A percentile compares a stretch with the other conserved stretches of the same genome.
phyloP scores from a whole-genome alignment of 2,797 vertebrate genomes.

The Syngnathus rostellatus region DNA sequence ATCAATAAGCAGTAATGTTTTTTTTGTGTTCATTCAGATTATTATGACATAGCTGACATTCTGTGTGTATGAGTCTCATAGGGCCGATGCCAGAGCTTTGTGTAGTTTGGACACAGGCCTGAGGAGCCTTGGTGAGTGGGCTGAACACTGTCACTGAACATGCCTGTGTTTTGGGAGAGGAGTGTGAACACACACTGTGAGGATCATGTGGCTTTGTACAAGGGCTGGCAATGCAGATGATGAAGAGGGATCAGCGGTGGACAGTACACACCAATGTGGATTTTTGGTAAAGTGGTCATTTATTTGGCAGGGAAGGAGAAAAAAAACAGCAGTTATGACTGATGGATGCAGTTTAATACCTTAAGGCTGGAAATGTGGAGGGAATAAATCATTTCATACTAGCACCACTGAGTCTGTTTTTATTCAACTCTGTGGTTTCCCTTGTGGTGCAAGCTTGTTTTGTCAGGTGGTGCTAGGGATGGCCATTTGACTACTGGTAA shows the following conservation, averaged over 20 bases:
- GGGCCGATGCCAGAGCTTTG: constrained; percentile 22
- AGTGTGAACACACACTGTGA: constrained; percentile 12
- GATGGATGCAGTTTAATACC: background rate
- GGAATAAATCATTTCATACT: background rate
- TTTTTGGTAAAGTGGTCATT: background rate
- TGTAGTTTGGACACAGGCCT: constrained; percentile 48
- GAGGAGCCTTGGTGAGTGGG: constrained; percentile 31
- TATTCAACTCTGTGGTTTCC: too few species aligned
- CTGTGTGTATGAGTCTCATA: constrained; percentile 39
- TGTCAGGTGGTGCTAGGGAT: too few species aligned
- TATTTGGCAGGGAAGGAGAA: background rate
- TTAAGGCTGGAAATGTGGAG: background rate
- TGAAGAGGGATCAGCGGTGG: background rate
- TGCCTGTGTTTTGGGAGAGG: constrained; percentile 15
- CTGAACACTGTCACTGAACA: constrained; percentile 25
- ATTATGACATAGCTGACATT: constrained; percentile 28
- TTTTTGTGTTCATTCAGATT: background rate
- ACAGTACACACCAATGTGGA: background rate
- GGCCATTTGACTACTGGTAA: too few species aligned
- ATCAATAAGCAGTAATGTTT: background rate
- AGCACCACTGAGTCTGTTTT: background rate
- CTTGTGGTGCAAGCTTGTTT: too few species aligned
- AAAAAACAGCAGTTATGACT: background rate
- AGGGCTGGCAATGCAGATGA: constrained; percentile 1
- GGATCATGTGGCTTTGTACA: background rate